These are phyloP conservation scores for Siphamia tubifer DNA, from an alignment of 2,113 vertebrate species.

Conservation along the genomic window DNA sequence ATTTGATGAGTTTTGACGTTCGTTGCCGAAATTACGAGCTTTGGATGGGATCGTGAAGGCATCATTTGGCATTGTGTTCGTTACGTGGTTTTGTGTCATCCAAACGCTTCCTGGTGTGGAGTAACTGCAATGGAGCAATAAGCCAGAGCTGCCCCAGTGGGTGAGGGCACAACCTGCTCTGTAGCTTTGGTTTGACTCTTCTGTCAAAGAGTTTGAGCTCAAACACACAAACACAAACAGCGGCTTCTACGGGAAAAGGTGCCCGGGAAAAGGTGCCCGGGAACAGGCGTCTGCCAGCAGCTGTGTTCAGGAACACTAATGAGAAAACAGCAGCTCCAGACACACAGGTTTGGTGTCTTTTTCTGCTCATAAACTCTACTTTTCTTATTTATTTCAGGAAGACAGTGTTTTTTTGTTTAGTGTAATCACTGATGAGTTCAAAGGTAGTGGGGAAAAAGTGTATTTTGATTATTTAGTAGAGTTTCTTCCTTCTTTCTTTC, in stretches of 20 bases:
- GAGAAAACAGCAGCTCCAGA: no score
- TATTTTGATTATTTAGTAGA: background rate
- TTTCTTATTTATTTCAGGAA: no score
- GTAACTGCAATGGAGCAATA: conserved; percentile 2
- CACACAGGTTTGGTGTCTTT: no score
- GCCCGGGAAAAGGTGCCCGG: no score
- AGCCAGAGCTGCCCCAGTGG: background rate
- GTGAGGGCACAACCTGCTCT: background rate
- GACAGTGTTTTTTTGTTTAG: no score
- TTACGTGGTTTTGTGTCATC: conserved; percentile 39
- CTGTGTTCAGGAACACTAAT: no score
- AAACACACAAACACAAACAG: no score
- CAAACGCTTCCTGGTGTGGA: conserved; percentile 70
- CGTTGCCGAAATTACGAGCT: conserved; percentile 26
- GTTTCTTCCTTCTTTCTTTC: conserved; percentile 39
- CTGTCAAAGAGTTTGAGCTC: no score
- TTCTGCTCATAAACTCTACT: no score
- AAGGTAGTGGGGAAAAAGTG: background rate
- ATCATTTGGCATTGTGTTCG: background rate
- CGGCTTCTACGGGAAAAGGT: no score
- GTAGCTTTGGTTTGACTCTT: background rate
- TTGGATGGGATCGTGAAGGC: conserved; percentile 15
- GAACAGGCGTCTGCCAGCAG: no score
- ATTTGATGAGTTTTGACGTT: no score
- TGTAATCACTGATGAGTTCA: background rate